Evolutionary conservation across 2,888 invertebrate species (phyloP), one percentile per base, ranked within the genome.

Genomic region (Scaptomyza reducta): DNA sequence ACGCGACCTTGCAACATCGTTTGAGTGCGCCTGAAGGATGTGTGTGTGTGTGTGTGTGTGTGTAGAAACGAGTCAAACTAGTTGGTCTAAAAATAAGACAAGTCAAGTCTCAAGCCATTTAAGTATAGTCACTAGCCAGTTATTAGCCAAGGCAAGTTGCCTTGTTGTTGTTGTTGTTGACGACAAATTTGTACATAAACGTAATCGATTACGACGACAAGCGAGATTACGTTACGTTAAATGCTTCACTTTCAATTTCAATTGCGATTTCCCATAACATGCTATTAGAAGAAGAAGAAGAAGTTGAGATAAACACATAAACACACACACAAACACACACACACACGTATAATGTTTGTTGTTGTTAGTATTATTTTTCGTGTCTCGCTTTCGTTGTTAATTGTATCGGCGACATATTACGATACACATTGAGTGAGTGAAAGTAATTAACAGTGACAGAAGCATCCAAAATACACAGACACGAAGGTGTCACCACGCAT

Each of bases 391-490:
- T 77, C 77, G 51, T 68, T 60, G 77, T 74, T 70, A 62, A 60
- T 70, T 64, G 63, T 65, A 70, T 72, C 57, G 60, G 42, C 71
- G 61, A 79, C 75, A 75, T 87, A 81, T 82, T 78, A 68, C 70
- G 77, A 74, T 67, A 44, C 40, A 47, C 53, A 47, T 47, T 56
- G 66, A 41, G 50, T 65, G 75, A 81, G 82, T 87, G 82, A 82
- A 82, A 82, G 82, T 87, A 82, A 82, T 82, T 87, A 87, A 66
- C 54, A 51, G 60, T 64, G 70, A 67, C 78, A 80, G 64, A 33
- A 14, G 14, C 61, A 3, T 2, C 22, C 1, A 22, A 22, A 49
- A 22, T 14, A 40, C 33, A 46, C 45, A 56, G 33, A 18, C 47
- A 51, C 50, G 45, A 79, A 80, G 82, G 82, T 82, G 82, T 82